Conservation (phyloP, 2,113 vertebrate genomes). For the Sinocyclocheilus rhinocerous region DNA sequence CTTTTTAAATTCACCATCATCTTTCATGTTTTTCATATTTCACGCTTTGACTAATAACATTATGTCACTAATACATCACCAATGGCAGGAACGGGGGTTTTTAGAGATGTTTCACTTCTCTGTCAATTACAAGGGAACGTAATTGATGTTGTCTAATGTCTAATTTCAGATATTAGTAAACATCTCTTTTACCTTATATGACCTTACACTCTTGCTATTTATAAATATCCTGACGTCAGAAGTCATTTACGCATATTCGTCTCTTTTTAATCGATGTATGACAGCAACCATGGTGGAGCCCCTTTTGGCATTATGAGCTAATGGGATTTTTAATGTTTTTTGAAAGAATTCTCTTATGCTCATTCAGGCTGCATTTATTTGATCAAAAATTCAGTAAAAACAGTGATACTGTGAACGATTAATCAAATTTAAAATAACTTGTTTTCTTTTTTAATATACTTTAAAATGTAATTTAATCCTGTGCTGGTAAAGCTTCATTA, state of each 20-base stretch:
- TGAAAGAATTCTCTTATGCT: background rate
- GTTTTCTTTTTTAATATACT: too few species aligned
- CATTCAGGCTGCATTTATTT: background rate
- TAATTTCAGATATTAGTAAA: background rate
- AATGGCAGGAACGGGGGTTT: background rate
- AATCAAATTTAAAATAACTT: too few species aligned
- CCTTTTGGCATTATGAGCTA: too few species aligned
- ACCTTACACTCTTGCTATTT: background rate
- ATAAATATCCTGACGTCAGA: background rate
- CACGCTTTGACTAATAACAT: background rate
- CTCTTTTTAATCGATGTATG: background rate
- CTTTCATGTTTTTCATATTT: background rate
- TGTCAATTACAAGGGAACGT: background rate
- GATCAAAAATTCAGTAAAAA: background rate
- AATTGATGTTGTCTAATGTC: background rate
- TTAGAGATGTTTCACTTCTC: background rate
- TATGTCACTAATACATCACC: background rate
- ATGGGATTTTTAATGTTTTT: background rate
- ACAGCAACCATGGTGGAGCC: too few species aligned
- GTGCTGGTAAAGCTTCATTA: too few species aligned
- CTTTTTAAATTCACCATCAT: conserved; percentile 3
- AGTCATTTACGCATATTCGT: background rate
- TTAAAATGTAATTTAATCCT: too few species aligned
- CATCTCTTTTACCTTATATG: background rate
- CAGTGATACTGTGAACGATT: background rate